phyloP scores from a whole-genome alignment of 2,113 vertebrate species.

The Emydocephalus ijimae region DNA sequence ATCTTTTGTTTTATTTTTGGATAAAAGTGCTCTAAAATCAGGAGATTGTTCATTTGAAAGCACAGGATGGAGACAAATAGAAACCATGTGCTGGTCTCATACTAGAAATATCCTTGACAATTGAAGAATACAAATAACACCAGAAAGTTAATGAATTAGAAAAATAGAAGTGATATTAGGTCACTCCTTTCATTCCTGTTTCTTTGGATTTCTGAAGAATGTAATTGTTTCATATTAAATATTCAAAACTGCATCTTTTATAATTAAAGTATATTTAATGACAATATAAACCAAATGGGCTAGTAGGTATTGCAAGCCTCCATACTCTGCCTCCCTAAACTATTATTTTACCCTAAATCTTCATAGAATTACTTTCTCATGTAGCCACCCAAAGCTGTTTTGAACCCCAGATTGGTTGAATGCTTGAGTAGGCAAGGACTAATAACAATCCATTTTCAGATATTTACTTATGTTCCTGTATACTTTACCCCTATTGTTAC shows the following conservation, averaged over 20 bases:
- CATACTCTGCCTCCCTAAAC: neutral
- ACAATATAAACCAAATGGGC: neutral
- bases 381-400: neutral
- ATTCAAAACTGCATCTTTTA: neutral
- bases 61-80: neutral
- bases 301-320: neutral
- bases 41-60: neutral
- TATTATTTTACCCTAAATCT: neutral
- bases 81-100: neutral
- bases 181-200: neutral
- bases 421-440: neutral
- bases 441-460: constrained; percentile 10
- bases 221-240: neutral
- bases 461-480: constrained; percentile 34
- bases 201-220: neutral
- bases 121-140: neutral
- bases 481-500: constrained; percentile 64
- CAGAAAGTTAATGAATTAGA: neutral
- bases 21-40: neutral
- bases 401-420: neutral
- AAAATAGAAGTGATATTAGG: neutral
- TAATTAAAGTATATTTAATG: neutral
- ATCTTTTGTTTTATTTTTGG: neutral
- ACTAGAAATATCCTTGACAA: neutral
- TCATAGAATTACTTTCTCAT: neutral